Evolutionary conservation across 2,888 invertebrate genomes (phyloP).

Genomic region (Papilio gigon): DNA sequence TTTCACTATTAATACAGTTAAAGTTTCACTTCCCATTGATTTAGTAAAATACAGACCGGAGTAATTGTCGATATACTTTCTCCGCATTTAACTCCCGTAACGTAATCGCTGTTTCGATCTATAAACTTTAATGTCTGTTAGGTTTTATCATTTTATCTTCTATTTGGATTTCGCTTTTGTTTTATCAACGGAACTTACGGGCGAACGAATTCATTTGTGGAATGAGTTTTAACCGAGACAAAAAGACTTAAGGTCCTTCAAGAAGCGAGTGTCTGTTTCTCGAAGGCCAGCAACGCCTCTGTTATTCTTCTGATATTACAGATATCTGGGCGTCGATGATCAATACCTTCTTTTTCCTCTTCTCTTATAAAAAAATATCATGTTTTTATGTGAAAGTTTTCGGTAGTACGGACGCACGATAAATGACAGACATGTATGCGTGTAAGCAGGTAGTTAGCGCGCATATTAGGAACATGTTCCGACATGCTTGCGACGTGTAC

Average conservation of each 20-base stretch:
- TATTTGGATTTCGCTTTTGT: background rate
- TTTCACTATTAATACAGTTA: background rate
- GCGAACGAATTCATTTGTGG: no score
- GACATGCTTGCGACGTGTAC: background rate
- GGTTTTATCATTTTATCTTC: background rate
- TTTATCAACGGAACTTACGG: background rate
- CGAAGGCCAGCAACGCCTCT: no score
- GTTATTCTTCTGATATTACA: no score
- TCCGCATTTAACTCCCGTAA: conserved; percentile 20
- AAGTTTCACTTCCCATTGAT: conserved; percentile 11
- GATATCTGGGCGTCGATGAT: no score
- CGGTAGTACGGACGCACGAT: background rate
- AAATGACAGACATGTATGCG: background rate
- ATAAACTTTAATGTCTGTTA: conserved; percentile 10
- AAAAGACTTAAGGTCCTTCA: no score
- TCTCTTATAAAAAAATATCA: no score
- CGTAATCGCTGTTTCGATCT: conserved; percentile 24
- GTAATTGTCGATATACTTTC: conserved; percentile 16
- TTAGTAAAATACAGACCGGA: conserved; percentile 4
- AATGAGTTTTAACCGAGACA: background rate
- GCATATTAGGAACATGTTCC: conserved; percentile 3
- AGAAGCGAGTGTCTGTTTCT: no score
- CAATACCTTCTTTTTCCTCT: no score
- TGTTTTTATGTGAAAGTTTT: background rate
- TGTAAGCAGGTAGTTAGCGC: conserved; percentile 15